Percentiles rank a stretch among this genome's conserved stretches.
Conservation (phyloP, 2,113 vertebrate species). For the Macquaria australasica region DNA sequence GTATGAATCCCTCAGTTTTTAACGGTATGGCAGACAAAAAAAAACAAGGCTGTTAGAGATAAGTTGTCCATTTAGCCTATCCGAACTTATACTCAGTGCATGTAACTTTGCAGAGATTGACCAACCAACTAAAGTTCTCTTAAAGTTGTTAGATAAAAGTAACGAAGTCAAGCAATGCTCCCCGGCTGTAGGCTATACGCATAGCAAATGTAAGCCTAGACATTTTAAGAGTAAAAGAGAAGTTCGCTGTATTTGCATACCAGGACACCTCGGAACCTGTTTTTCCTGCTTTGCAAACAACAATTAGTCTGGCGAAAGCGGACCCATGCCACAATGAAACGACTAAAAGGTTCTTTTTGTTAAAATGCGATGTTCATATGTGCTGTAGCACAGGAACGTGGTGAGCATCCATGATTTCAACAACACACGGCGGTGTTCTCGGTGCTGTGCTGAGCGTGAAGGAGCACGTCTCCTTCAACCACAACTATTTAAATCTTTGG, state of each 20-base stretch:
- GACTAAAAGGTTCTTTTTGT: fast-evolving
- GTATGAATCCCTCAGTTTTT: constrained; percentile 76
- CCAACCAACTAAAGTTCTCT: neutral
- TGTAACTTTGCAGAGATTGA: neutral
- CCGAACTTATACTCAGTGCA: neutral
- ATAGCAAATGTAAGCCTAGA: neutral
- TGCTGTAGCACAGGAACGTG: too few species aligned
- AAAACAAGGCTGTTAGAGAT: neutral
- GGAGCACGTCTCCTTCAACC: neutral
- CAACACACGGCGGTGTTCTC: neutral
- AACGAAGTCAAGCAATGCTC: neutral
- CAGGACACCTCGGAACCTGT: constrained; percentile 30
- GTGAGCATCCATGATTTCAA: neutral
- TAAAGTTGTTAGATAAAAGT: neutral
- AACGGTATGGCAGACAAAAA: neutral
- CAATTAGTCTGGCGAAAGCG: too few species aligned
- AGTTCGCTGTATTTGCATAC: neutral
- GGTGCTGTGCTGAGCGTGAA: neutral
- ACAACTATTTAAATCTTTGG: constrained; percentile 20
- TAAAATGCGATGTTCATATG: neutral
- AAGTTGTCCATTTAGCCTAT: neutral
- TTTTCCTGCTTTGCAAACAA: constrained; percentile 30
- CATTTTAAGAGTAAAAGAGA: neutral
- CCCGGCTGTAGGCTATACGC: too few species aligned
- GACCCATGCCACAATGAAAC: neutral